phyloP scores from a whole-genome alignment of 2,113 vertebrate genomes.

The Xiphophorus hellerii region DNA sequence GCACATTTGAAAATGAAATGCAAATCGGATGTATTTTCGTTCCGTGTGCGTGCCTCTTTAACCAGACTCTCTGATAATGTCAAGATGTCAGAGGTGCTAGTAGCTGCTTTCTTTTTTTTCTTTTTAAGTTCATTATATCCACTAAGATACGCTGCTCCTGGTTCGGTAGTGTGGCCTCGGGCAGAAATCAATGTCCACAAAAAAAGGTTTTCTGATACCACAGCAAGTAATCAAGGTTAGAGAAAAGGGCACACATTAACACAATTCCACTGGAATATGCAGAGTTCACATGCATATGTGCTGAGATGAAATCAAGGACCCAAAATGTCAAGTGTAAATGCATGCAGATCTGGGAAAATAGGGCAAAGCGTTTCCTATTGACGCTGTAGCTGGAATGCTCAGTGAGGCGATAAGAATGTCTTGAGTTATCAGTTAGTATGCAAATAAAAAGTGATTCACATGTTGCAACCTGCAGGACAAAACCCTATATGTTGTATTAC shows the following conservation, averaged over 20 bases:
- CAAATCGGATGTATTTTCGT: constrained; percentile 67
- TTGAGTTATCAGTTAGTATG: constrained; percentile 40
- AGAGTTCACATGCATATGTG: constrained; percentile 76
- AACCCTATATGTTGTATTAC: neutral
- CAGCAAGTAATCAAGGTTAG: constrained; percentile 77
- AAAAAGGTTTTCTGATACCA: constrained; percentile 72
- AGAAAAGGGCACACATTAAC: constrained; percentile 75
- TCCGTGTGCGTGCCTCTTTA: constrained; percentile 64
- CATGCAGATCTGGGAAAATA: constrained; percentile 61
- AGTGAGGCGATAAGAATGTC: constrained; percentile 18
- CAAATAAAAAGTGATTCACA: constrained; percentile 28
- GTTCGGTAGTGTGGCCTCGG: constrained; percentile 66
- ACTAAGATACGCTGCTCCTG: constrained; percentile 62
- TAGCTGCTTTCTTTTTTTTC: constrained; percentile 50
- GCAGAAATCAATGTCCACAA: constrained; percentile 80
- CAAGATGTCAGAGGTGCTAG: constrained; percentile 76
- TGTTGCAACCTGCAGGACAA: constrained; percentile 13
- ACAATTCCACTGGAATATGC: constrained; percentile 71
- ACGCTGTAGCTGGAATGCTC: constrained; percentile 36
- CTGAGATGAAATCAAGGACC: constrained; percentile 72
- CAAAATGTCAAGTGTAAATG: constrained; percentile 77
- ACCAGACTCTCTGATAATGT: constrained; percentile 75
- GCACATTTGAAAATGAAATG: constrained; percentile 65
- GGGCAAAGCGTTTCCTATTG: constrained; percentile 39
- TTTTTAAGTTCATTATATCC: constrained; percentile 74